phyloP scores from a whole-genome alignment of 2,888 invertebrate species.

The Oxystoma pomonae region DNA sequence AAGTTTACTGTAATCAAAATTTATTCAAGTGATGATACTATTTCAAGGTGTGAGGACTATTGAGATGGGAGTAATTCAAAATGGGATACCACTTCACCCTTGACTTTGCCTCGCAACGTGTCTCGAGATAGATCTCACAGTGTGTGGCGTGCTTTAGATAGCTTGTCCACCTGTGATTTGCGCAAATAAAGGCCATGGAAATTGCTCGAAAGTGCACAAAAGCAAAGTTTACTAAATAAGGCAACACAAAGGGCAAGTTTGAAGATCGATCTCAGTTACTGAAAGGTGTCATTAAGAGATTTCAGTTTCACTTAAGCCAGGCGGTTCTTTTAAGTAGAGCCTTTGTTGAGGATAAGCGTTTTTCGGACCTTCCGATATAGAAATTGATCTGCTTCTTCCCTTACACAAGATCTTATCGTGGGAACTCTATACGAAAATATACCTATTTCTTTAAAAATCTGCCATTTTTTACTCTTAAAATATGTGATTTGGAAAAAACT shows the following conservation, averaged over 20 bases:
- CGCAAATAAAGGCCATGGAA: background rate
- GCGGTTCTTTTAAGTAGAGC: slow-evolving; percentile 29
- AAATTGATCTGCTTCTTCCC: background rate
- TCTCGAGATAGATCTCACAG: too few relatives aligned
- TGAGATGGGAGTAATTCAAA: too few relatives aligned
- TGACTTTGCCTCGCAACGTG: too few relatives aligned
- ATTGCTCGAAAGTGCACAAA: background rate
- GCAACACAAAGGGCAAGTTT: background rate
- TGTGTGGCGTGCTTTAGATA: too few relatives aligned
- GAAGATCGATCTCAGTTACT: background rate
- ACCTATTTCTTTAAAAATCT: too few relatives aligned
- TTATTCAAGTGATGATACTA: too few relatives aligned
- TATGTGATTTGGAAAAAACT: too few relatives aligned
- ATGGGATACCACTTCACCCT: too few relatives aligned
- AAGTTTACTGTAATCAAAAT: too few relatives aligned
- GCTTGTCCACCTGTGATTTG: background rate
- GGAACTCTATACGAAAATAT: too few relatives aligned
- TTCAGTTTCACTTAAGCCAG: slow-evolving; percentile 33
- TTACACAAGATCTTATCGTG: background rate
- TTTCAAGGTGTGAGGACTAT: too few relatives aligned
- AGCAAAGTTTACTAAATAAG: background rate
- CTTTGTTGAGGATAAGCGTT: background rate
- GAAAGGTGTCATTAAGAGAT: slow-evolving; percentile 36
- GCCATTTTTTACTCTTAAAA: too few relatives aligned
- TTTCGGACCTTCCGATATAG: background rate